A percentile compares a stretch with the other conserved stretches of the same genome.
Evolutionary conservation across 2,113 vertebrate species (phyloP).

Genomic region (Saguinus imperator): DNA sequence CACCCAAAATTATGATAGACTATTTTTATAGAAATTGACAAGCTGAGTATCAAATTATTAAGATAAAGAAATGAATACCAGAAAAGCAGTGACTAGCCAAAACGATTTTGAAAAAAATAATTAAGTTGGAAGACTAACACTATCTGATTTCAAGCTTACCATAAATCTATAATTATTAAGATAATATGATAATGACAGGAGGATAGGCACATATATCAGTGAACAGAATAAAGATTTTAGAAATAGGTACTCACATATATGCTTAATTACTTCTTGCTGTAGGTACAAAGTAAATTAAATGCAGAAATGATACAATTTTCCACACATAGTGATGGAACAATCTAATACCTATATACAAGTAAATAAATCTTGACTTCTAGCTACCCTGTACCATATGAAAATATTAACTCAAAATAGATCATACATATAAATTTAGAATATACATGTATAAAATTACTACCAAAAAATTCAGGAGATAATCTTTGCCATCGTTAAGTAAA

Average conservation of each 20-base stretch:
- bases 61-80: background rate
- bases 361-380: background rate
- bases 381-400: background rate
- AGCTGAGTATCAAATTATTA: background rate
- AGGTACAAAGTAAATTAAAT: background rate
- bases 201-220: background rate
- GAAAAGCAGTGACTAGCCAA: background rate
- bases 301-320: background rate
- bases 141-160: background rate
- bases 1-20: background rate
- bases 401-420: background rate
- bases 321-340: background rate
- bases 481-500: background rate
- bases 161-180: background rate
- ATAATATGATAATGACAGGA: background rate
- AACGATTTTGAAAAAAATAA: background rate
- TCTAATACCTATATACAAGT: background rate
- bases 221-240: background rate
- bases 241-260: background rate
- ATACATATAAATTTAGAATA: background rate
- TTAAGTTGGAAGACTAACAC: background rate
- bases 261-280: background rate
- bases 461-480: background rate
- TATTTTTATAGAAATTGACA: background rate
- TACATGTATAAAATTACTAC: background rate